A percentile compares a stretch with the other conserved stretches of the same genome.
phyloP scores from a whole-genome alignment of 92 coral and sea anemone genomes.

The Actinernus sp. region DNA sequence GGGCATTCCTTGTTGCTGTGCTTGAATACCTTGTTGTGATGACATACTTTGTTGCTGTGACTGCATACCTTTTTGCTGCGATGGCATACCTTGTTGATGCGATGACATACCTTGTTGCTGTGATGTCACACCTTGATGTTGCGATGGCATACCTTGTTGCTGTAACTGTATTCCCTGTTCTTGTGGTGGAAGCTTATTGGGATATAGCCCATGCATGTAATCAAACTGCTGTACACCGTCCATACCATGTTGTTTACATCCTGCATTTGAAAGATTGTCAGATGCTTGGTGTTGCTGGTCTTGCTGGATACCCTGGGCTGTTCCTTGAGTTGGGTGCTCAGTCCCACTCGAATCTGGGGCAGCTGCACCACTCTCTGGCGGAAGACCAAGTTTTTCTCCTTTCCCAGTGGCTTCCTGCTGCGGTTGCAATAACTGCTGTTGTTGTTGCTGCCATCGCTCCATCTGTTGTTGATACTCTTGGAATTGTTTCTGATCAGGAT shows the following conservation, averaged over 20 bases:
- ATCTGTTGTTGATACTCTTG: constrained; percentile 92
- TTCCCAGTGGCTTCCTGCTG: constrained; percentile 8
- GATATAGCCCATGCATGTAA: not conserved
- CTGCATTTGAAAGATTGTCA: not conserved
- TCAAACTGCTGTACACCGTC: not conserved
- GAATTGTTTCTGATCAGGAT: constrained; percentile 94
- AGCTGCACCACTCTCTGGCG: not conserved
- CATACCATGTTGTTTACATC: not conserved
- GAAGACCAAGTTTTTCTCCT: not conserved
- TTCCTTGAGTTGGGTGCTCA: not conserved
- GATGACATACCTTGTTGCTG: not conserved
- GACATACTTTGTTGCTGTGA: constrained; percentile 24
- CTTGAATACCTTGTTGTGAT: constrained; percentile 11
- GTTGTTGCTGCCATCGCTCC: constrained; percentile 80
- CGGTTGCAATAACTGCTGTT: constrained; percentile 51
- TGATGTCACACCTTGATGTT: not conserved
- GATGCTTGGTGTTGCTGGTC: constrained; percentile 1
- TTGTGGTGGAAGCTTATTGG: constrained; percentile 5
- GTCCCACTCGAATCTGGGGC: not conserved
- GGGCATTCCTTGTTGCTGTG: constrained; percentile 31
- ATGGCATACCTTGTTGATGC: constrained; percentile 14
- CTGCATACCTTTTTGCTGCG: constrained; percentile 25
- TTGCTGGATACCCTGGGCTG: not conserved
- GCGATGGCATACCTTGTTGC: not conserved
- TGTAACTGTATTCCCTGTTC: constrained; percentile 14